Conservation (phyloP, 2,113 vertebrate genomes). For the Gnathonemus longibarbis region DNA sequence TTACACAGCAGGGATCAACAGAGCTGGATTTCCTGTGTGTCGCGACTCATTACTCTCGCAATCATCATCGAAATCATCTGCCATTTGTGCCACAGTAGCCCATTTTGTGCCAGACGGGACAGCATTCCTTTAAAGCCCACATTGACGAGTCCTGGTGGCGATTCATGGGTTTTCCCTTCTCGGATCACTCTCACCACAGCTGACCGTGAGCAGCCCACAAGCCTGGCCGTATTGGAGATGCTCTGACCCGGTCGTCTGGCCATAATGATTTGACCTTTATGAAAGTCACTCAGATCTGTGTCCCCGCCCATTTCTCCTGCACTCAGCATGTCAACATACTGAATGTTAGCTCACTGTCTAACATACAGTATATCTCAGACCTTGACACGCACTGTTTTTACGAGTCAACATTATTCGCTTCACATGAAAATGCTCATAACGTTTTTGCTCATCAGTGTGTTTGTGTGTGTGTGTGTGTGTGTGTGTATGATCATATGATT, state of each 20-base stretch:
- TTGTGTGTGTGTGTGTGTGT: no score
- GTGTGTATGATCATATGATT: background rate
- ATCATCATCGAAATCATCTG: background rate
- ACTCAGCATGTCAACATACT: background rate
- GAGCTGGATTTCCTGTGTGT: background rate
- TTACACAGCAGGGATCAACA: background rate
- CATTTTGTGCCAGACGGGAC: background rate
- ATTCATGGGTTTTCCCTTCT: background rate
- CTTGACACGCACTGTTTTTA: background rate
- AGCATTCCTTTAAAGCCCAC: background rate
- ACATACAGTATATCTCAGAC: background rate
- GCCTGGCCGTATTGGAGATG: background rate
- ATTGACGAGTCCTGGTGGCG: background rate
- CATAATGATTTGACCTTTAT: background rate
- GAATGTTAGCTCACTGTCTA: background rate
- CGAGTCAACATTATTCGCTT: background rate
- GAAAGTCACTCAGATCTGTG: background rate
- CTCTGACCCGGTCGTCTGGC: background rate
- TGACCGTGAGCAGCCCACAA: background rate
- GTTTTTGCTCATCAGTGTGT: background rate
- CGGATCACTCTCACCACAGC: background rate
- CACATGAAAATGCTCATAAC: background rate
- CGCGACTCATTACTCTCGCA: background rate
- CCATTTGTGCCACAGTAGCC: background rate
- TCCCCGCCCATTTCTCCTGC: background rate